phyloP scores from a whole-genome alignment of 2,888 invertebrate genomes.

The Diarsia dahlii region DNA sequence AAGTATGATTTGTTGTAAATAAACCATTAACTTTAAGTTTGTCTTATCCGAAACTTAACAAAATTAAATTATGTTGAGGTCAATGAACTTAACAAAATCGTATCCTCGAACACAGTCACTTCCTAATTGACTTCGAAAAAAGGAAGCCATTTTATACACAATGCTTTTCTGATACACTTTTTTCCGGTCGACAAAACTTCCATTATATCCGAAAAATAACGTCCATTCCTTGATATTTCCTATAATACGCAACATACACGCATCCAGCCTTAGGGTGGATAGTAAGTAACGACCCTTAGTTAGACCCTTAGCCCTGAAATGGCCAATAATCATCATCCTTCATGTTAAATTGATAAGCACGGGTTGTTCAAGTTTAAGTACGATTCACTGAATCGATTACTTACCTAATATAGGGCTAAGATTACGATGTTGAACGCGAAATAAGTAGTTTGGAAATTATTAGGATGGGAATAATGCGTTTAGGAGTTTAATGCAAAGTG shows the following conservation, averaged over 20 bases:
- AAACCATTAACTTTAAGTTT: neutral
- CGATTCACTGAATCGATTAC: slow-evolving; percentile 56
- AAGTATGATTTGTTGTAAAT: neutral
- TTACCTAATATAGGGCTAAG: slow-evolving; percentile 24
- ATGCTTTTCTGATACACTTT: neutral
- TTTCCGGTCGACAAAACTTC: neutral
- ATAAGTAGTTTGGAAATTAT: slow-evolving; percentile 48
- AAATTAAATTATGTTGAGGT: neutral
- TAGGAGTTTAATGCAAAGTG: neutral
- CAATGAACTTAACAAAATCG: neutral
- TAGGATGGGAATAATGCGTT: slow-evolving; percentile 9
- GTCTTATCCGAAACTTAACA: neutral
- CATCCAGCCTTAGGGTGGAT: slow-evolving; percentile 40
- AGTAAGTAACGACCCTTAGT: slow-evolving; percentile 30
- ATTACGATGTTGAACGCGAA: slow-evolving; percentile 24
- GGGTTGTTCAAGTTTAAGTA: slow-evolving; percentile 52
- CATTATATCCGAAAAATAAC: slow-evolving; percentile 11
- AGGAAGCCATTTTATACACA: neutral
- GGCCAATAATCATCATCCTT: slow-evolving; percentile 57
- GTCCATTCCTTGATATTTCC: neutral
- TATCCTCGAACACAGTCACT: neutral
- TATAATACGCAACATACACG: slow-evolving; percentile 24
- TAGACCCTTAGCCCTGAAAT: slow-evolving; percentile 45
- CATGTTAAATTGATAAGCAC: slow-evolving; percentile 65
- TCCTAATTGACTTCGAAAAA: neutral